phyloP scores from a whole-genome alignment of 2,888 invertebrate genomes.

The Tipula confusa region DNA sequence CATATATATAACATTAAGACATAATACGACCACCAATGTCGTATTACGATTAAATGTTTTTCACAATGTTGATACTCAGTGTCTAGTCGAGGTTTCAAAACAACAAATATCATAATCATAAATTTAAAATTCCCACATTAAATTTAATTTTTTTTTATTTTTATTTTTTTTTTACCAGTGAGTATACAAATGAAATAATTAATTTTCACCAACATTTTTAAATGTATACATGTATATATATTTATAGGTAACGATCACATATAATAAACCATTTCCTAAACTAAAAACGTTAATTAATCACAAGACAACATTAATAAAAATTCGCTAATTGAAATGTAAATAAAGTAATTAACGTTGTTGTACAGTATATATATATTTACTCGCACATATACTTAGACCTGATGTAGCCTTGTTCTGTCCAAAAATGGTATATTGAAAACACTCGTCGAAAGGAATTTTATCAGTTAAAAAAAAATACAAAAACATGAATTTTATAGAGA shows the following conservation, averaged over 20 bases:
- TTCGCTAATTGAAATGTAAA: not conserved
- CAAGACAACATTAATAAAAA: not conserved
- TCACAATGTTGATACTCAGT: not conserved
- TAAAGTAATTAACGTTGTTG: not conserved
- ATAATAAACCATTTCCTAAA: not conserved
- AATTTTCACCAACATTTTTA: not conserved
- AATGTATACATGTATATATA: not conserved
- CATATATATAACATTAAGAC: not conserved
- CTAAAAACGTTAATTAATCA: not conserved
- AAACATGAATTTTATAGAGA: not conserved
- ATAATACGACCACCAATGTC: not conserved
- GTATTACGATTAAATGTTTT: not conserved
- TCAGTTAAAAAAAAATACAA: not conserved
- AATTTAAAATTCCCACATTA: not conserved
- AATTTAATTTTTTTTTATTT: too few relatives aligned
- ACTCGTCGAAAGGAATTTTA: not conserved
- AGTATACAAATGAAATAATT: constrained; percentile 7
- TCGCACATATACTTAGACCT: not conserved
- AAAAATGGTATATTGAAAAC: not conserved
- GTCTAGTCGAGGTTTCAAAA: not conserved
- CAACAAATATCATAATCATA: not conserved
- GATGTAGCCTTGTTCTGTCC: not conserved
- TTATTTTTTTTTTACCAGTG: too few relatives aligned
- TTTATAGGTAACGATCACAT: not conserved
- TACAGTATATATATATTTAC: not conserved